Percentiles rank a stretch among this genome's conserved stretches.
phyloP scores from a whole-genome alignment of 2,888 invertebrate species.

The Lasioglossum morio region DNA sequence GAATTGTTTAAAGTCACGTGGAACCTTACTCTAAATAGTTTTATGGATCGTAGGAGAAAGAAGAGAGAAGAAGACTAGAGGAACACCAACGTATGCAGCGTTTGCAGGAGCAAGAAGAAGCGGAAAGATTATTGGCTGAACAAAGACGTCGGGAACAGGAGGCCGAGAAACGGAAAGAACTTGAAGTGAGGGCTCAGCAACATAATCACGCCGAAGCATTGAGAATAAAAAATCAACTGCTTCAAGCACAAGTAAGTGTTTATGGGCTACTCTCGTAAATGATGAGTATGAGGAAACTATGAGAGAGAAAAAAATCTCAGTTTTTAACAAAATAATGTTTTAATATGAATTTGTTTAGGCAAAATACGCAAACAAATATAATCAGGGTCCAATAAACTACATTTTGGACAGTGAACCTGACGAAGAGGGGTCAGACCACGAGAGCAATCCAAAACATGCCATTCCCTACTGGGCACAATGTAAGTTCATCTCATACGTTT shows the following conservation, averaged over 20 bases:
- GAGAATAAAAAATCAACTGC: slow-evolving; percentile 72
- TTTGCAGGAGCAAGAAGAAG: slow-evolving; percentile 81
- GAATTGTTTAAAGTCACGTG: too few species aligned
- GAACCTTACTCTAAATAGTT: not conserved
- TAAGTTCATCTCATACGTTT: slow-evolving; percentile 55
- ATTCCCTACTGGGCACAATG: slow-evolving; percentile 81
- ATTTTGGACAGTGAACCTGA: slow-evolving; percentile 82
- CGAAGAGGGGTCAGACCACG: slow-evolving; percentile 81
- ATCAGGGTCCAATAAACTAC: slow-evolving; percentile 73
- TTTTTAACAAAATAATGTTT: not conserved
- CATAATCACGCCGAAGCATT: slow-evolving; percentile 71
- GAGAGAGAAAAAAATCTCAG: not conserved
- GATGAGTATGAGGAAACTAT: too few species aligned
- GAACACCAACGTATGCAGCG: slow-evolving; percentile 75
- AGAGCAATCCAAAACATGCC: slow-evolving; percentile 78
- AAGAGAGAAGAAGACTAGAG: slow-evolving; percentile 79
- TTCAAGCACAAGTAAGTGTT: slow-evolving; percentile 41
- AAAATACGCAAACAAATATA: slow-evolving; percentile 63
- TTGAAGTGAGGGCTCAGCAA: slow-evolving; percentile 81
- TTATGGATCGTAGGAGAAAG: slow-evolving; percentile 77
- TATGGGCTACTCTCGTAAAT: not conserved
- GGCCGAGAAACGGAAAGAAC: slow-evolving; percentile 80
- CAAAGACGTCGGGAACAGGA: slow-evolving; percentile 82
- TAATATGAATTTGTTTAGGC: slow-evolving; percentile 53
- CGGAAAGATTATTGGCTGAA: slow-evolving; percentile 80